Evolutionary conservation across 2,888 invertebrate genomes (phyloP), one percentile per base, ranked within the genome.

Genomic region (Lutraria lutraria): DNA sequence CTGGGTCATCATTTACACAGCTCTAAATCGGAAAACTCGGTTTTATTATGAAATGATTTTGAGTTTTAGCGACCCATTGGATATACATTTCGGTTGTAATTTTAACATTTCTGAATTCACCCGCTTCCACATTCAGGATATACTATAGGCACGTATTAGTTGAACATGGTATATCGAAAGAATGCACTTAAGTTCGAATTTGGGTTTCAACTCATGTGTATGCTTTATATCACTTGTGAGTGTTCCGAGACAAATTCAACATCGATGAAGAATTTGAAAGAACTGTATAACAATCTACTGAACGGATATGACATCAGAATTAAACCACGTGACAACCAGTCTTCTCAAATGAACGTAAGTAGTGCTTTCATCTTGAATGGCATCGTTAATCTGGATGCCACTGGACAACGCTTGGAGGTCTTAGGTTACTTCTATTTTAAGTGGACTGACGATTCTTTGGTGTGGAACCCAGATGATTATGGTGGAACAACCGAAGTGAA

Each of bases 391-490:
- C 60, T 82, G 19, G 82, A 82, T 21, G 63, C 82, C 4, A 29
- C 82, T 13, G 82, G 60, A 34, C 82, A 82, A 34, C 82, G 82
- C 16, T 2, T 82, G 31, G 82, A 21, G 10, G 34, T 82, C 31
- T 31, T 31, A 29, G 82, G 60, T 4, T 60, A 31, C 12, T 82
- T 63, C 60, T 21, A n/a, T 21, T n/a, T 82, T 43, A 34, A 31
- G 21, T 82, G 82, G 82, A 21, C n/a, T 0, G 82, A 82, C n/a
- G 82, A 82, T 21, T 29, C 34, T 12, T 29, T 82, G 12, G 31
- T 63, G 21, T 82, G 82, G 82, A 60, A 60, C 21, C 82, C 60
- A 6, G 63, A 60, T 34, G 34, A 21, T 16, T 82, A 34, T 21
- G 60, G 43, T 12, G 63, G 82, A 15, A 82, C 31, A 16, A 63